Base-by-base conservation (phyloP, 1,140 invertebrate genomes). In the Thalassaphorura encarpata region DNA sequence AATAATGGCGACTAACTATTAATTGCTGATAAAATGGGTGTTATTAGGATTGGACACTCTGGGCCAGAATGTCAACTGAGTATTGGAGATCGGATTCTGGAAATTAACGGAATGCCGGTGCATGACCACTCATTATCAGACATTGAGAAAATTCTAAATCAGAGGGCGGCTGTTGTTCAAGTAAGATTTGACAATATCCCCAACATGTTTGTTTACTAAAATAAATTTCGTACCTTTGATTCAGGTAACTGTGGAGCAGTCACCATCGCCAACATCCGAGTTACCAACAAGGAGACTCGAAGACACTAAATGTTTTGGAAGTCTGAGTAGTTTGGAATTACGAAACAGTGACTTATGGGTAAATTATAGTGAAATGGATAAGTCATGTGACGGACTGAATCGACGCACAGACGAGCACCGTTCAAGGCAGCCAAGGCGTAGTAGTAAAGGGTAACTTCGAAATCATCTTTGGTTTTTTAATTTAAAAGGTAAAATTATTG, bases 31-130 rank as follows among this genome's bases (percentile, higher is more conserved):
- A n/a, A n/a, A n/a, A n/a, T n/a, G n/a, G n/a, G 55, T 58, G 60
- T 58, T 47, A 39, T 66, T 67, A 51, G 71, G 91, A 58, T 60
- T 42, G 89, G 68, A 77, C 91, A 62, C 85, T 90, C 67, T 78
- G 85, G 49, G 84, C 83, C 62, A 81, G 81, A 19, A 83, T 89
- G 76, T 83, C 86, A 60, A 15, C 74, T 91, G 33, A 88, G 89
- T 69, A 84, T 94, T 63, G 90, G 90, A 19, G 90, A 95, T 72
- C 77, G 82, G 68, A 91, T 95, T 56, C 73, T 94, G 46, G 90
- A 95, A 77, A 86, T 95, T 16, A 93, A 94, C 76, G 90, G 90
- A 1, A 81, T 85, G 1, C 85, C 87, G 2, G 83, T 92, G 0
- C 83, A 82, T 68, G 84, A 87, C 68, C 80, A 83, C 53, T 79